Evolutionary conservation across 2,113 vertebrate species (phyloP).

Genomic region (Eubucco bourcierii): DNA sequence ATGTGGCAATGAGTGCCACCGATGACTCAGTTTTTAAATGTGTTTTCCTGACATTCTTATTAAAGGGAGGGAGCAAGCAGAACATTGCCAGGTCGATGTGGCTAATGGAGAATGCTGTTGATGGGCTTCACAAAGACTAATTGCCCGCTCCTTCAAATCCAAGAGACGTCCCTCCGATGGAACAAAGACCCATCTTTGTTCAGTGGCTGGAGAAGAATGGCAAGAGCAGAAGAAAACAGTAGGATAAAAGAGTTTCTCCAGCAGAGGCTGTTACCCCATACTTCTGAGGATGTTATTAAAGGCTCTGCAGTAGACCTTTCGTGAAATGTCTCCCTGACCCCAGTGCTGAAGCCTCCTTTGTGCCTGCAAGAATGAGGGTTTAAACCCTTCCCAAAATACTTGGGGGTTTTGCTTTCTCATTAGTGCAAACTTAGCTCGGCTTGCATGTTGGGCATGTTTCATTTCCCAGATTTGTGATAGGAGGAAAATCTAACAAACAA

Average conservation of each 20-base stretch:
- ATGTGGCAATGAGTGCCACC: not conserved
- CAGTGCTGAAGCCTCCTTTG: slow-evolving; percentile 31
- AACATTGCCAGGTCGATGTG: not conserved
- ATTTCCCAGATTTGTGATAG: slow-evolving; percentile 1
- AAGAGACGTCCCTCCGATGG: not conserved
- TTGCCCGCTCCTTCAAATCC: slow-evolving; percentile 31
- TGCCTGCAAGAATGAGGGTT: slow-evolving; percentile 28
- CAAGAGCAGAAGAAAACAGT: slow-evolving; percentile 37
- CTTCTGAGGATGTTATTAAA: slow-evolving; percentile 28
- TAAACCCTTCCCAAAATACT: slow-evolving; percentile 45
- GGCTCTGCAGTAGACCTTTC: not conserved
- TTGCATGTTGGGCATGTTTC: not conserved
- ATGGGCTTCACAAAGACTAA: slow-evolving; percentile 39
- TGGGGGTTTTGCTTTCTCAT: slow-evolving; percentile 22
- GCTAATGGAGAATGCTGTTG: slow-evolving; percentile 33
- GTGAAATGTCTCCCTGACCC: not conserved
- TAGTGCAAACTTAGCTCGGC: not conserved
- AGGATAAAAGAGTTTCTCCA: slow-evolving; percentile 30
- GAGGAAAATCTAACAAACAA: not conserved
- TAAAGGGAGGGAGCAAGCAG: not conserved
- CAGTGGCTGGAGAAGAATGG: slow-evolving; percentile 21
- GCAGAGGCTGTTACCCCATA: slow-evolving; percentile 22
- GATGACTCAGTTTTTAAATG: slow-evolving; percentile 17
- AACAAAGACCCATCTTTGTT: slow-evolving; percentile 46
- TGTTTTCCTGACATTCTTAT: slow-evolving; percentile 19